phyloP scores from a whole-genome alignment of 2,113 vertebrate genomes.

The Chroicocephalus ridibundus region DNA sequence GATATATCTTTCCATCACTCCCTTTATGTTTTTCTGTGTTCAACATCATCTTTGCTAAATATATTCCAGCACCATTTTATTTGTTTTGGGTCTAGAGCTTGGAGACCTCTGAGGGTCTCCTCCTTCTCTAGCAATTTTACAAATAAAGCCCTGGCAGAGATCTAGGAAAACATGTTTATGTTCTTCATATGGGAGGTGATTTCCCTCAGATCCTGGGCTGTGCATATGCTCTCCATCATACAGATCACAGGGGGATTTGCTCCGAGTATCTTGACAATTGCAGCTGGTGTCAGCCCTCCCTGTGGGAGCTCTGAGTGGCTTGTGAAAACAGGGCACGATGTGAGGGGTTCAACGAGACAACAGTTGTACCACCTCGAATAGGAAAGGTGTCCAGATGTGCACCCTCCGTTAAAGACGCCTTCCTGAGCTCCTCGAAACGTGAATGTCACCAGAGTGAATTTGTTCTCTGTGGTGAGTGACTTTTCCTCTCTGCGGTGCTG shows the following conservation, averaged over 20 bases:
- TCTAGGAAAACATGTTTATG: background rate
- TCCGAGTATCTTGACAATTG: background rate
- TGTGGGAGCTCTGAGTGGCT: background rate
- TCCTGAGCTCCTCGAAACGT: background rate
- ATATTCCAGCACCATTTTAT: background rate
- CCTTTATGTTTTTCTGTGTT: background rate
- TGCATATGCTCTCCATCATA: slow-evolving; percentile 10
- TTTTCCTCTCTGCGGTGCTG: background rate
- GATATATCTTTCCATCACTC: background rate
- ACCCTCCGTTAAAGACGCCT: background rate
- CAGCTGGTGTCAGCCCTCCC: background rate
- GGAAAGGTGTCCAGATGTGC: background rate
- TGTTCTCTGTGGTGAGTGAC: accelerated
- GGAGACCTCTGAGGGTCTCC: background rate
- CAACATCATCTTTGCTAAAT: background rate
- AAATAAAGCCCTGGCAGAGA: background rate
- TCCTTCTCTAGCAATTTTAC: background rate
- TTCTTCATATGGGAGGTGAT: background rate
- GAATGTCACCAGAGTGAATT: background rate
- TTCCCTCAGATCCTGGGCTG: background rate
- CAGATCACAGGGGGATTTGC: slow-evolving; percentile 2
- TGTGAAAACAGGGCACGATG: background rate
- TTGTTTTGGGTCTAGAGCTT: background rate
- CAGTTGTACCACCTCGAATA: background rate
- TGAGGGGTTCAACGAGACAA: background rate